phyloP scores from a whole-genome alignment of 2,888 invertebrate genomes.

The Athetis lepigone region DNA sequence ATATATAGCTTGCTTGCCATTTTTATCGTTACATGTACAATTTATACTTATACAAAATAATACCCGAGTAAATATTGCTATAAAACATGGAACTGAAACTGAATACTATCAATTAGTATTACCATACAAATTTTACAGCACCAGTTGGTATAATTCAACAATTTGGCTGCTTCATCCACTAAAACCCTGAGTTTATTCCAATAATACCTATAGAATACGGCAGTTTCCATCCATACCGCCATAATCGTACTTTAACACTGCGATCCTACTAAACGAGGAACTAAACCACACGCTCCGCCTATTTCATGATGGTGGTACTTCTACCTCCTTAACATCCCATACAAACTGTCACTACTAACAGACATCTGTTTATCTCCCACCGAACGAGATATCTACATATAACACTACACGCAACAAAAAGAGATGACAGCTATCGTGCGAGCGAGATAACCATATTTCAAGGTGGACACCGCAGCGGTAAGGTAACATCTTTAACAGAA shows the following conservation, averaged over 20 bases:
- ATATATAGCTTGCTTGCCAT: background rate
- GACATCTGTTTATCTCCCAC: conserved; percentile 86
- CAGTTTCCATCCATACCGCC: conserved; percentile 66
- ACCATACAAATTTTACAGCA: conserved; percentile 57
- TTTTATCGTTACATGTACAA: background rate
- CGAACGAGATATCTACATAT: conserved; percentile 89
- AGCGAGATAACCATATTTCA: conserved; percentile 84
- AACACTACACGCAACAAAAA: conserved; percentile 83
- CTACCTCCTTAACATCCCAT: conserved; percentile 75
- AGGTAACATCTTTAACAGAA: conserved; percentile 79
- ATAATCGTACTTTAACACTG: conserved; percentile 70
- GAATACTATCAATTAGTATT: conserved; percentile 45
- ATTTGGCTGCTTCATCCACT: conserved; percentile 55
- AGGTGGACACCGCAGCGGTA: conserved; percentile 80
- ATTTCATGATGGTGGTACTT: conserved; percentile 88
- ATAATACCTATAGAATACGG: conserved; percentile 62
- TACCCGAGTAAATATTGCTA: conserved; percentile 26
- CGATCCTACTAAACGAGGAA: conserved; percentile 67
- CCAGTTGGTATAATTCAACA: conserved; percentile 53
- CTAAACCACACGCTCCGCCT: conserved; percentile 82
- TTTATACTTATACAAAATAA: background rate
- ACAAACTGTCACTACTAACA: conserved; percentile 80
- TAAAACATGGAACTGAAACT: conserved; percentile 38
- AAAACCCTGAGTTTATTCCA: conserved; percentile 62
- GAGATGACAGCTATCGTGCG: conserved; percentile 81